Evolutionary conservation across 2,113 vertebrate species (phyloP), one percentile per base, ranked within the genome.

Genomic region (Mionectes macconnelli): DNA sequence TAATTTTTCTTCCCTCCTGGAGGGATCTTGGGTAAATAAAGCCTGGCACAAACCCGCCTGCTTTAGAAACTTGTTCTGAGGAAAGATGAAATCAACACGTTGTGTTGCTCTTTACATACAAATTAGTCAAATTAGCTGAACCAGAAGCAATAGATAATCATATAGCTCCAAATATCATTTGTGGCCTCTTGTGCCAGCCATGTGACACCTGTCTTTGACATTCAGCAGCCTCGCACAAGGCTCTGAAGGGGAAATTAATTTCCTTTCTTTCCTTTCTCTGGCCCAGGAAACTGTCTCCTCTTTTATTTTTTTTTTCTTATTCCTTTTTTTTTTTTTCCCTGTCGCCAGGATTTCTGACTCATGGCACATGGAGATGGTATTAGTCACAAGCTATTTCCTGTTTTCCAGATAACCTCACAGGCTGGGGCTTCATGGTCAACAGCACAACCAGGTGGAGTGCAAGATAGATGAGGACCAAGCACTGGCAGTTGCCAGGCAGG

Each of bases 371-470:
- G 86, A 87, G 92, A 40, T 79, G 67, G 66, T 17, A 57, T 96
- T 89, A 90, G 84, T 94, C 94, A 93, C 93, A 56, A 89, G 10
- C 74, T 39, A 77, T 94, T 97, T 88, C 89, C 93, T 97, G 93
- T 96, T 94, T 93, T 90, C 68, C 90, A 85, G 87, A 79, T 86
- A 96, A 93, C 57, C 59, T 67, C 64, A 8, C 40, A 15, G 69
- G 44, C 84, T 84, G 72, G 91, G 69, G 79, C 96, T 97, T 81
- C 40, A 40, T 3, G 70, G 94, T 86, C 95, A 96, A 96, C 85
- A 97, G 95, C 96, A 97, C 94, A 97, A 81, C 94, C 94, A 96
- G 90, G 91, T 95, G 96, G 96, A 97, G 75, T 17, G 18, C 64
- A 47, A 63, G 75, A 81, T 30, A 74, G 83, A 47, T 62, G 60